These are phyloP conservation scores for Deilephila porcellus DNA, from an alignment of 2,888 invertebrate species.

Conservation along the genomic window DNA sequence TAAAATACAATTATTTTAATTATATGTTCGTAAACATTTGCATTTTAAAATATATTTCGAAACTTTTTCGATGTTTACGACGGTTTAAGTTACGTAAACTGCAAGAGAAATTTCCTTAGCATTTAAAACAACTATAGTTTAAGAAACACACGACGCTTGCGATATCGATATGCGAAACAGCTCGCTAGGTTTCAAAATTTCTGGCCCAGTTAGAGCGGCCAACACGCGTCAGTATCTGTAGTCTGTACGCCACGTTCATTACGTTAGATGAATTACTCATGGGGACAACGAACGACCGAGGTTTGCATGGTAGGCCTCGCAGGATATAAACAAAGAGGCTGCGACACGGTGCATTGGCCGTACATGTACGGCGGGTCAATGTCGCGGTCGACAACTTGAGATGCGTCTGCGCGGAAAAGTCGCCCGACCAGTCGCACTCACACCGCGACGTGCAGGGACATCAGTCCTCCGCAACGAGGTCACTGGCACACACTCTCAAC, in stretches of 20 bases:
- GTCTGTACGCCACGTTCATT: slow-evolving; percentile 25
- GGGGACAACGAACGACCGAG: slow-evolving; percentile 60
- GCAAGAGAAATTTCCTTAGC: slow-evolving; percentile 14
- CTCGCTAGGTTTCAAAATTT: slow-evolving; percentile 20
- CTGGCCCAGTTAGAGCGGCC: slow-evolving; percentile 7
- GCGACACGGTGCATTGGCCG: slow-evolving; percentile 83
- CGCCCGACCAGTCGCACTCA: slow-evolving; percentile 63
- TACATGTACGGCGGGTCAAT: slow-evolving; percentile 80
- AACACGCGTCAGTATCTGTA: slow-evolving; percentile 12
- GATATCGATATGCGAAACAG: slow-evolving; percentile 19
- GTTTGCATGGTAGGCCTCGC: slow-evolving; percentile 56
- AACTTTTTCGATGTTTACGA: slow-evolving; percentile 2
- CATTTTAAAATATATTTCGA: not conserved
- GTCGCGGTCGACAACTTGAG: slow-evolving; percentile 78
- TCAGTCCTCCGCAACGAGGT: slow-evolving; percentile 71
- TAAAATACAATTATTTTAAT: not conserved
- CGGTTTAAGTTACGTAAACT: slow-evolving; percentile 22
- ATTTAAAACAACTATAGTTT: slow-evolving; percentile 19
- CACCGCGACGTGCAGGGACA: slow-evolving; percentile 56
- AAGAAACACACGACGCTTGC: slow-evolving; percentile 15
- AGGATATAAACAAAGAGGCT: slow-evolving; percentile 84
- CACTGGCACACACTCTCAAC: slow-evolving; percentile 62
- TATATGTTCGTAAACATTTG: not conserved
- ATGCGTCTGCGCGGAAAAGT: slow-evolving; percentile 73
- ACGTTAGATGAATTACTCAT: slow-evolving; percentile 38